Base-by-base conservation (phyloP, 1,140 invertebrate genomes). In the Drosophila neocordata region DNA sequence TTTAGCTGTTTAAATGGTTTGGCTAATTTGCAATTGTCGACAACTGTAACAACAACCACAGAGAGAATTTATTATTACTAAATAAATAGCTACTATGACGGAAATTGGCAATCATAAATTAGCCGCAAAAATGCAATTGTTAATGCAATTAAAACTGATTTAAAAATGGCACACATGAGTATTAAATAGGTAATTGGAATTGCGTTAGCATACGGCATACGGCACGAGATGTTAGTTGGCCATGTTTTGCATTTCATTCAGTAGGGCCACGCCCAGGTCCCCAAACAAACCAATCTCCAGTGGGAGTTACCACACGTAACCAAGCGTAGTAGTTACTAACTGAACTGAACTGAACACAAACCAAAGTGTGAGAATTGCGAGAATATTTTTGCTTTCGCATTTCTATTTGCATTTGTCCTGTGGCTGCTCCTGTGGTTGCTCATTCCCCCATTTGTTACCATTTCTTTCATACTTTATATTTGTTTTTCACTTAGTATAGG, bases 191-290 rank as follows among this genome's bases (percentile, higher is more conserved):
- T 34, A 31, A 55, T 20, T 31, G n/a, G 15, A 27, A 18, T 56
- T 13, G 27, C 13, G 31, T 34, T 73, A 31, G 65, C 63, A 62
- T 58, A 77, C 59, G 58, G 34, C 24, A 55, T 15, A n/a, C n/a
- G n/a, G n/a, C n/a, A n/a, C n/a, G 5, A 22, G 68, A 48, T 63
- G 80, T 52, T 76, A 84, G 72, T 85, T 85, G 57, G 75, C 66
- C 22, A 20, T 41, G 59, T 44, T 34, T 13, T 31, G 53, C 53
- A 35, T 34, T 38, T 37, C 37, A 59, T 38, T 59, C 41, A 12
- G 31, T 31, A 37, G 24, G 62, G 72, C 80, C 80, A 83, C 80
- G 72, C 80, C 80, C 80, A 79, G 22, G 59, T 44, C 41, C 65
- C 37, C 72, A 38, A 34, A 38, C 34, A 18, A 37, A 58, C 35